These are phyloP conservation scores for Pangasius sanitwongsei DNA, from an alignment of 2,797 vertebrate genomes.

Conservation along the genomic window DNA sequence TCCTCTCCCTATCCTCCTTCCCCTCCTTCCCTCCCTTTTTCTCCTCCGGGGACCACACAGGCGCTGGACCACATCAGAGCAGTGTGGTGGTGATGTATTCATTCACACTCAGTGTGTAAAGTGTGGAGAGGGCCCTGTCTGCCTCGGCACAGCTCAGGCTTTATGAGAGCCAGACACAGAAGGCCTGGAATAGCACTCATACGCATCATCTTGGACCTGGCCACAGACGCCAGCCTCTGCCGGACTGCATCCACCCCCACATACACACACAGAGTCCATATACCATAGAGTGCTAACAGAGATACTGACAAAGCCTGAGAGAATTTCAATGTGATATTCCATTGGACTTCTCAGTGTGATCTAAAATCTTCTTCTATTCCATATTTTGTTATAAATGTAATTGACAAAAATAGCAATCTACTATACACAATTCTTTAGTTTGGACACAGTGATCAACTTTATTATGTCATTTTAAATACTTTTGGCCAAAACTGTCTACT, in stretches of 20 bases:
- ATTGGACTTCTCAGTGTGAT: neutral
- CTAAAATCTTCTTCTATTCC: neutral
- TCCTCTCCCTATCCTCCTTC: conserved; percentile 49
- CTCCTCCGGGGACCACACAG: conserved; percentile 79
- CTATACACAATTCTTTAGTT: neutral
- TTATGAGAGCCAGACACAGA: conserved; percentile 57
- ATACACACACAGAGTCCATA: conserved; percentile 3
- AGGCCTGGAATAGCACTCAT: conserved; percentile 57
- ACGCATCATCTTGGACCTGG: conserved; percentile 50
- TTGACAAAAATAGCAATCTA: neutral
- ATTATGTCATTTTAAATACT: neutral
- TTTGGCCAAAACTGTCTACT: neutral
- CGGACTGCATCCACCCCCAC: conserved; percentile 45
- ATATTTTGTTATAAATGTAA: neutral
- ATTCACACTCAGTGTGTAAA: conserved; percentile 72
- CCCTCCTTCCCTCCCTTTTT: conserved; percentile 69
- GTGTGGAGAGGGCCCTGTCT: conserved; percentile 63
- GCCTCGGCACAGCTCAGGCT: conserved; percentile 28
- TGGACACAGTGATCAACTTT: neutral
- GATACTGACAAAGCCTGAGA: conserved; percentile 7
- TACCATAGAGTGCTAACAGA: neutral
- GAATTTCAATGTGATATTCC: neutral
- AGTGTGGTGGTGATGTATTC: conserved; percentile 77
- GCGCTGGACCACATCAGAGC: conserved; percentile 80
- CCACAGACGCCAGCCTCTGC: conserved; percentile 53